Base-by-base conservation (phyloP, 2,113 vertebrate genomes). In the Corythoichthys haematopterus region DNA sequence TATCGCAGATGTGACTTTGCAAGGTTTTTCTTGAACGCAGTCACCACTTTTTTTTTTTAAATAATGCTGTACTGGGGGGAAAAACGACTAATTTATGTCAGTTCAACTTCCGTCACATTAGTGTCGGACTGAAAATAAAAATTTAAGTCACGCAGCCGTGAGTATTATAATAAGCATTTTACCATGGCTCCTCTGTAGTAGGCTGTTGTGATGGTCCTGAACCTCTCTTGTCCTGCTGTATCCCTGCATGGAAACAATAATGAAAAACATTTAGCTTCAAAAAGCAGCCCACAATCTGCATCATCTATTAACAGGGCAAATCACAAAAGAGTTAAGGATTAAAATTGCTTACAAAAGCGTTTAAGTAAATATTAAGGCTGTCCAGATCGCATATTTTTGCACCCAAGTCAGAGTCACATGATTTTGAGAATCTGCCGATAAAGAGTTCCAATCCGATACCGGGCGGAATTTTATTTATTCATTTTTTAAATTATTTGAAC, bases 131-230 rank as follows among this genome's bases (percentile, higher is more conserved):
- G 3, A 35, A 52, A 56, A 13, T 6, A 13, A 47, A 47, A 47
- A 11, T 7, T 47, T 8, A 47, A n/a, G 15, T 16, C 4, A 51
- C 15, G 5, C 15, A 51, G 15, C 14, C 48, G 9, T 43, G 15
- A 38, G 38, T 64, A 48, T 52, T 13, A n/a, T 12, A 52, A 0
- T 0, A 64, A 28, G 20, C 13, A 58, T 77, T 90, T 79, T 90
- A 98, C 96, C 96, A 98, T 98, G 0, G 96, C 96, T 59, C 96
- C 96, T 78, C 96, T 79, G 90, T 98, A 98, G 86, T 98, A 98
- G 33, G 96, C 96, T 0, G 96, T 98, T 0, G 96, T 98, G 92
- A 98, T 98, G 3, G 96, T 98, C 71, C 96, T 92, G 77, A 98
- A 98, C 0, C 96, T 89, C 70, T 98, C 96, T 86, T 98, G 96